phyloP scores from a whole-genome alignment of 2,888 invertebrate genomes.

The Anoplius nigerrimus region DNA sequence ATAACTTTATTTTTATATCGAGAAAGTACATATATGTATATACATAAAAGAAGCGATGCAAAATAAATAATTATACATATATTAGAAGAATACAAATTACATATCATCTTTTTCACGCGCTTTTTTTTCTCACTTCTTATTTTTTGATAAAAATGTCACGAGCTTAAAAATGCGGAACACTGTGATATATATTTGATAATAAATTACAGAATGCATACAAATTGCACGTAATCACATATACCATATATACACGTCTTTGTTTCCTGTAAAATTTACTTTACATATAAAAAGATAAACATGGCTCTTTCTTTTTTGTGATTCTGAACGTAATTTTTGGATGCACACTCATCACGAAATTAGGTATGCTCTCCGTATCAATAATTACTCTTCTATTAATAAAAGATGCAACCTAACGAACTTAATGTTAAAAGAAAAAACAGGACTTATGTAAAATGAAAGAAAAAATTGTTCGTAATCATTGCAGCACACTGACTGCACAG shows the following conservation, averaged over 20 bases:
- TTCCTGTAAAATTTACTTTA: conserved; percentile 14
- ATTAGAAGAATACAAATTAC: conserved; percentile 46
- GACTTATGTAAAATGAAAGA: conserved; percentile 18
- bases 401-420: conserved; percentile 6
- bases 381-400: conserved; percentile 2
- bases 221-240: conserved; percentile 41
- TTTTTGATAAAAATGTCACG: conserved; percentile 26
- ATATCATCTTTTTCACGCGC: conserved; percentile 31
- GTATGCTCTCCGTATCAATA: conserved; percentile 21
- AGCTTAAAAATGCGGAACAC: conserved; percentile 23
- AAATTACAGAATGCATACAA: conserved; percentile 41
- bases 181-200: conserved; percentile 36
- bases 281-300: conserved; percentile 27
- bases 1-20: conserved; percentile 34
- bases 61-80: conserved; percentile 50
- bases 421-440: conserved; percentile 7
- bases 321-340: conserved; percentile 8
- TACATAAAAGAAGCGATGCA: conserved; percentile 30
- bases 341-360: conserved; percentile 23
- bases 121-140: not conserved
- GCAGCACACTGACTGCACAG: conserved; percentile 40
- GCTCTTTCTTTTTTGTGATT: conserved; percentile 6
- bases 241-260: conserved; percentile 22
- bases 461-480: conserved; percentile 24
- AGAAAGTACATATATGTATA: conserved; percentile 32